phyloP scores from a whole-genome alignment of 2,113 vertebrate species.

The Microtus richardsoni region DNA sequence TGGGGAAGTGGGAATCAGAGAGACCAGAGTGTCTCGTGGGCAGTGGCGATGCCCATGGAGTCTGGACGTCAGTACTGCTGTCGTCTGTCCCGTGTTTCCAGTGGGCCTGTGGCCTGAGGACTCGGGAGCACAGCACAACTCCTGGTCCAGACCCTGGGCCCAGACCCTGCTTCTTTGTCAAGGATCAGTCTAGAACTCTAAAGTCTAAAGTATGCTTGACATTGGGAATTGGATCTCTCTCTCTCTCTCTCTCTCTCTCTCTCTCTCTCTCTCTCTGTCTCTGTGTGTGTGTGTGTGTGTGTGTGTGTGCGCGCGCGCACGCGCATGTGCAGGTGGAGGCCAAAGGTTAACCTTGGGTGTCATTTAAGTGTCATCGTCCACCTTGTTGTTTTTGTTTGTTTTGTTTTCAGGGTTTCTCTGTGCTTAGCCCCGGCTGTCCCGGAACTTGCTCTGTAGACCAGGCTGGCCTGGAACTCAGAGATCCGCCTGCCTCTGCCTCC shows the following conservation, averaged over 20 bases:
- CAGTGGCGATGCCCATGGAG: background rate
- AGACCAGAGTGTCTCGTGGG: too few species aligned
- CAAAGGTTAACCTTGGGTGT: background rate
- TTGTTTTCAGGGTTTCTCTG: background rate
- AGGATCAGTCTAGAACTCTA: too few species aligned
- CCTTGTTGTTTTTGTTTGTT: background rate
- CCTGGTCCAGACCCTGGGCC: background rate
- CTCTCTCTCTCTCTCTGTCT: background rate
- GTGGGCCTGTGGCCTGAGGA: background rate
- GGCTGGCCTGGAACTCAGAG: too few species aligned
- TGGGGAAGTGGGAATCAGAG: background rate
- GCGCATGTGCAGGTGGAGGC: background rate
- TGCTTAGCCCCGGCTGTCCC: too few species aligned
- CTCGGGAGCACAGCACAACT: background rate
- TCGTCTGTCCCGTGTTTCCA: background rate
- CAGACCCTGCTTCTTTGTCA: background rate
- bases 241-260: too few species aligned
- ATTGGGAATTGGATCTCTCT: background rate
- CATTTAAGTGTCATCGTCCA: background rate
- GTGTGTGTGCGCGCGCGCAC: fast-evolving
- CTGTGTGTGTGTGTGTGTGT: background rate
- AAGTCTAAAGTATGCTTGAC: background rate
- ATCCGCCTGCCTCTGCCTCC: too few species aligned
- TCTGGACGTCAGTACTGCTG: background rate
- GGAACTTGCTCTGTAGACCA: too few species aligned